Percentiles rank a stretch among this genome's conserved stretches.
Evolutionary conservation across 2,888 invertebrate genomes (phyloP).

Genomic region (Microctonus hyperodae): DNA sequence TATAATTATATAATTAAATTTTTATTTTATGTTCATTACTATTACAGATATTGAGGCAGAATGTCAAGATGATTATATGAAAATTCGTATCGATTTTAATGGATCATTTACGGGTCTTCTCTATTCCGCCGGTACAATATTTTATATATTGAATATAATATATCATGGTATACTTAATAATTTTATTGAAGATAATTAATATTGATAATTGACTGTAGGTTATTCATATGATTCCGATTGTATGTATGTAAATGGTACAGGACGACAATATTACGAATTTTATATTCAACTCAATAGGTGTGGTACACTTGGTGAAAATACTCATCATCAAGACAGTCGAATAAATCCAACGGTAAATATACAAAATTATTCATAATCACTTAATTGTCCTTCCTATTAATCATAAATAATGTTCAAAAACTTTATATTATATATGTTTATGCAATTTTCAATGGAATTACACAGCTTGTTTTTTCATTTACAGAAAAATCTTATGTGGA

Average conservation of each 20-base stretch:
- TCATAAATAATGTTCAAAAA: too few relatives aligned
- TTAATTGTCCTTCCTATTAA: background rate
- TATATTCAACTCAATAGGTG: slow-evolving; percentile 92
- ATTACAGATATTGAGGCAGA: slow-evolving; percentile 90
- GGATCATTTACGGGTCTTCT: slow-evolving; percentile 88
- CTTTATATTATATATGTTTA: background rate
- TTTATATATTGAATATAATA: too few relatives aligned
- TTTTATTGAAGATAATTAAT: too few relatives aligned
- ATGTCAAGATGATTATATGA: slow-evolving; percentile 96
- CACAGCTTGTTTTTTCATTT: slow-evolving; percentile 38
- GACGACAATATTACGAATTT: slow-evolving; percentile 91
- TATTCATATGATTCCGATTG: slow-evolving; percentile 94
- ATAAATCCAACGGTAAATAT: slow-evolving; percentile 84
- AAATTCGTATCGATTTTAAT: slow-evolving; percentile 90
- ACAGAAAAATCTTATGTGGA: slow-evolving; percentile 96
- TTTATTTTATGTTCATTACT: slow-evolving; percentile 30
- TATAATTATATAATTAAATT: too few relatives aligned
- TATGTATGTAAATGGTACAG: slow-evolving; percentile 93
- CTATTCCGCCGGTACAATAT: slow-evolving; percentile 81
- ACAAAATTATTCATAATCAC: background rate
- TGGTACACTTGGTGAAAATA: slow-evolving; percentile 88
- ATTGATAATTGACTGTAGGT: slow-evolving; percentile 67
- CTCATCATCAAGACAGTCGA: slow-evolving; percentile 82
- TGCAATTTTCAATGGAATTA: background rate
- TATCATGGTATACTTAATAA: too few relatives aligned